phyloP scores from a whole-genome alignment of 2,888 invertebrate species.

The Ceriagrion tenellum region DNA sequence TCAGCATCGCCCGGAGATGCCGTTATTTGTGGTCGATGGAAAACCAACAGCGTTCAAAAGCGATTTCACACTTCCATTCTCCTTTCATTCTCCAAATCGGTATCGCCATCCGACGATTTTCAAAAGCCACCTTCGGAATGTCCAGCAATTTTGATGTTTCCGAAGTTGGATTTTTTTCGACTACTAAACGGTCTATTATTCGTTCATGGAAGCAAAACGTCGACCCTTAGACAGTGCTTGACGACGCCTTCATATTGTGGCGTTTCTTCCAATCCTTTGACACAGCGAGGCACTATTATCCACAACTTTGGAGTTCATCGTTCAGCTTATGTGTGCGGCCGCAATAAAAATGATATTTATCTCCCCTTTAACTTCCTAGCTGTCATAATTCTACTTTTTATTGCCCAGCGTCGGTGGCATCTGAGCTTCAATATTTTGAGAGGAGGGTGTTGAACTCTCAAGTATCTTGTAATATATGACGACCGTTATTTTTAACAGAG shows the following conservation, averaged over 20 bases:
- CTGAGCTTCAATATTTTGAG: constrained; percentile 9
- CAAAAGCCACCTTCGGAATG: background rate
- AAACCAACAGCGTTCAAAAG: background rate
- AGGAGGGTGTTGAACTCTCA: background rate
- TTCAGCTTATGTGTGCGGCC: background rate
- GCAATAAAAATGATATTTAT: constrained; percentile 44
- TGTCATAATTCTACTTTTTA: background rate
- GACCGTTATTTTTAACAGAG: background rate
- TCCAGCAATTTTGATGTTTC: background rate
- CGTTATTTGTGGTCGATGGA: background rate
- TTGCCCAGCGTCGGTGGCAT: background rate
- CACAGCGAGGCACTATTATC: background rate
- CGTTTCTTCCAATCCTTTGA: background rate
- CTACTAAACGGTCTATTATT: background rate
- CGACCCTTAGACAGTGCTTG: background rate
- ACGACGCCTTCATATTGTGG: background rate
- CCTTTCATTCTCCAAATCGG: background rate
- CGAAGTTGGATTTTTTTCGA: background rate
- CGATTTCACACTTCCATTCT: background rate
- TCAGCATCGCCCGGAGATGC: background rate
- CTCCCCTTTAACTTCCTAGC: background rate
- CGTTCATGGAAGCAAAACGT: background rate
- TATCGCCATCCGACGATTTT: background rate
- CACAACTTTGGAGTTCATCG: constrained; percentile 40
- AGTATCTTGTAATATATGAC: background rate